phyloP scores from a whole-genome alignment of 2,113 vertebrate genomes.

The Azemiops feae region DNA sequence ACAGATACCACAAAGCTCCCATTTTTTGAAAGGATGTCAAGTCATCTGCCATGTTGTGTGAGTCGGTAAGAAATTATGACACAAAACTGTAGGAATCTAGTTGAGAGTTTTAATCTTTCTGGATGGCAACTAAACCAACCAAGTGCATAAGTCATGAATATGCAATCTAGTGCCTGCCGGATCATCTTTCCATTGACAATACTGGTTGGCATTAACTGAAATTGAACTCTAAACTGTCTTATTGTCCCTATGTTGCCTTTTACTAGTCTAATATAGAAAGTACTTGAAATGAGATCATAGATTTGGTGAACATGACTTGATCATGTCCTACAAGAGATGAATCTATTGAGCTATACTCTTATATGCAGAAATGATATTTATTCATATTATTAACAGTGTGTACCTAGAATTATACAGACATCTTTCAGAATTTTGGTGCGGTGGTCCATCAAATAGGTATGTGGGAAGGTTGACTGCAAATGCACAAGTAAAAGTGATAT shows the following conservation, averaged over 20 bases:
- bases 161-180: background rate
- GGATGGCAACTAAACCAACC: background rate
- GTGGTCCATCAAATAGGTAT: background rate
- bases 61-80: slow-evolving; percentile 35
- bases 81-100: slow-evolving; percentile 34
- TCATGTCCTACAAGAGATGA: background rate
- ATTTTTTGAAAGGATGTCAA: slow-evolving; percentile 25
- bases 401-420: background rate
- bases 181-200: background rate
- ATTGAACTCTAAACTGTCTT: background rate
- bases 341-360: background rate
- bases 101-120: slow-evolving; percentile 26
- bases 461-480: background rate
- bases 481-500: background rate
- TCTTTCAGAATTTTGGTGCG: background rate
- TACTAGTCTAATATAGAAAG: background rate
- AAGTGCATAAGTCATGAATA: background rate
- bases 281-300: background rate
- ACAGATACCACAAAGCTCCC: slow-evolving; percentile 30
- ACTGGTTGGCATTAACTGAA: background rate
- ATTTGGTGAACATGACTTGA: background rate
- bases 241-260: background rate
- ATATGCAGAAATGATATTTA: background rate
- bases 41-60: slow-evolving; percentile 23
- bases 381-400: background rate